Percentiles rank a stretch among this genome's conserved stretches.
These are phyloP conservation scores for Mizuhopecten yessoensis DNA, from an alignment of 1,140 invertebrate genomes.

Conservation along the genomic window DNA sequence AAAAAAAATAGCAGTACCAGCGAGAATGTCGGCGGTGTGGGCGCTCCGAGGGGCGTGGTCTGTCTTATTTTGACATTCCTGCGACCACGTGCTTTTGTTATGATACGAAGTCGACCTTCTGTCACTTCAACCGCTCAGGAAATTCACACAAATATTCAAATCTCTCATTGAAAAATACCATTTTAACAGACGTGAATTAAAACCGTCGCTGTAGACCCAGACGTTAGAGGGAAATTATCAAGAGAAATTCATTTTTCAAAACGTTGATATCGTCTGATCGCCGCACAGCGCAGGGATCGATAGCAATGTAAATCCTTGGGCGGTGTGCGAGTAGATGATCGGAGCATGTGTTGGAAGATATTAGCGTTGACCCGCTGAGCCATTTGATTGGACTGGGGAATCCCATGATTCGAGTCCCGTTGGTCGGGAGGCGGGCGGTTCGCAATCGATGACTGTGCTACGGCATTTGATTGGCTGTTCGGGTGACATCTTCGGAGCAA, in stretches of 20 bases:
- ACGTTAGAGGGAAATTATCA: background rate
- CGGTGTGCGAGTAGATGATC: constrained; percentile 60
- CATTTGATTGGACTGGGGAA: constrained; percentile 58
- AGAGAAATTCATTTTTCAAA: constrained; percentile 40
- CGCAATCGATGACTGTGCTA: constrained; percentile 47
- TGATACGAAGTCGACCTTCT: constrained; percentile 8
- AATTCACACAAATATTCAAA: constrained; percentile 21
- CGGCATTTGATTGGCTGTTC: constrained; percentile 61
- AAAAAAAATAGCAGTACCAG: background rate
- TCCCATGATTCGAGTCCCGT: constrained; percentile 57
- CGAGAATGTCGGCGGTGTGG: background rate
- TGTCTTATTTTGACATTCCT: background rate
- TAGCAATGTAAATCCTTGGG: background rate
- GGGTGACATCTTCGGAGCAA: constrained; percentile 60
- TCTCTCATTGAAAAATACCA: background rate
- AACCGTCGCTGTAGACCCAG: background rate
- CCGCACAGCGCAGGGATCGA: constrained; percentile 26
- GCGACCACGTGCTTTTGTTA: background rate
- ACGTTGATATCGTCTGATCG: constrained; percentile 9
- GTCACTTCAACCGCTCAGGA: background rate
- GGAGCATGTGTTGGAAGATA: constrained; percentile 62
- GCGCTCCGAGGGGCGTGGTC: constrained; percentile 19
- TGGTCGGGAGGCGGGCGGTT: constrained; percentile 61
- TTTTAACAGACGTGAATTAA: background rate
- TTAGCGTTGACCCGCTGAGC: constrained; percentile 58